A percentile compares a stretch with the other conserved stretches of the same genome.
Conservation (phyloP, 2,113 vertebrate genomes). For the Channa argus region DNA sequence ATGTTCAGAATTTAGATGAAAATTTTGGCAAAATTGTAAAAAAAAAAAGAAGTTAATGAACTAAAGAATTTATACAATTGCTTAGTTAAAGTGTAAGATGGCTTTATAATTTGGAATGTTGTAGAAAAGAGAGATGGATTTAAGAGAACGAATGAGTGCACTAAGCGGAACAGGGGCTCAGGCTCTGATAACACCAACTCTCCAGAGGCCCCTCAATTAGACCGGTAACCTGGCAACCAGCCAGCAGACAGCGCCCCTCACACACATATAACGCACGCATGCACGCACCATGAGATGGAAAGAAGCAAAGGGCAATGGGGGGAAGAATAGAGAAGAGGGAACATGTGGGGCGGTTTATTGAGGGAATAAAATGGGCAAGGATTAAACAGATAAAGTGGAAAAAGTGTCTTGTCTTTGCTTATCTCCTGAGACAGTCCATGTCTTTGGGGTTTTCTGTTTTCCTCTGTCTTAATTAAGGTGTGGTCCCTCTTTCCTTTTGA, state of each 20-base stretch:
- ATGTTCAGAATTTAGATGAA: not conserved
- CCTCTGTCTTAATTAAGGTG: conserved; percentile 16
- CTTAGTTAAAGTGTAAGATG: not conserved
- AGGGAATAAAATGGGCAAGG: conserved; percentile 23
- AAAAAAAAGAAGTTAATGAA: conserved; percentile 8
- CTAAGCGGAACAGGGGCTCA: conserved; percentile 63
- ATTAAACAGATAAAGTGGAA: conserved; percentile 31
- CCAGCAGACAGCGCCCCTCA: conserved; percentile 75
- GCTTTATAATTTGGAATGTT: not conserved
- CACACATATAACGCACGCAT: conserved; percentile 20
- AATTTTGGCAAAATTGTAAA: not conserved
- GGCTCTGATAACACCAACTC: conserved; percentile 78
- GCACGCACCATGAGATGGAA: conserved; percentile 27
- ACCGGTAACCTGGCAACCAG: conserved; percentile 85
- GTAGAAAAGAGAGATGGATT: conserved; percentile 27
- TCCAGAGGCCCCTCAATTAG: conserved; percentile 83
- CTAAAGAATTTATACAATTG: not conserved
- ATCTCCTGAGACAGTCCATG: conserved; percentile 25
- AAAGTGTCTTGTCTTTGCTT: conserved; percentile 23
- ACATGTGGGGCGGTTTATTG: conserved; percentile 21
- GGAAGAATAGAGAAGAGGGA: conserved; percentile 16
- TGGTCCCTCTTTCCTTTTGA: not conserved
- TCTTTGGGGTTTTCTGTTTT: conserved; percentile 7
- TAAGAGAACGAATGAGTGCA: conserved; percentile 41
- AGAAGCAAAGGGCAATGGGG: conserved; percentile 34